Conservation (phyloP, 1,140 invertebrate genomes). For the Forficula auricularia region DNA sequence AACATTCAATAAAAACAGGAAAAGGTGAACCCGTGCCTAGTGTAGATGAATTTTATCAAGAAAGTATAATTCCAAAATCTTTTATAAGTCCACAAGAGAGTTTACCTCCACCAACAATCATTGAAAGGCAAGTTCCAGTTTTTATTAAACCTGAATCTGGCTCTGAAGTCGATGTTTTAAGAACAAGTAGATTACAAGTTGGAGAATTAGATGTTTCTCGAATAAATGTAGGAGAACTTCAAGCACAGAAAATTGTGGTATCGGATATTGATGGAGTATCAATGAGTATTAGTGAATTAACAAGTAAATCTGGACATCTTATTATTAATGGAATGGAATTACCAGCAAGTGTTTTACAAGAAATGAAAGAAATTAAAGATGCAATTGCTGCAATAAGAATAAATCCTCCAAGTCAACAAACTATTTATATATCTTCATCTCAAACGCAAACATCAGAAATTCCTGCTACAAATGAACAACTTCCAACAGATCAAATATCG, state of each 20-base stretch:
- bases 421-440: neutral
- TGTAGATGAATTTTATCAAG: too few species aligned
- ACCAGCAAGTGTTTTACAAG: constrained; percentile 39
- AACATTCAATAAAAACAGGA: too few species aligned
- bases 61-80: too few species aligned
- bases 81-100: too few species aligned
- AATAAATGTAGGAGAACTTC: constrained; percentile 52
- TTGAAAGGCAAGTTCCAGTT: constrained; percentile 19
- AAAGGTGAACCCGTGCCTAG: too few species aligned
- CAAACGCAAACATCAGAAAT: neutral
- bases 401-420: neutral
- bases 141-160: constrained; percentile 11
- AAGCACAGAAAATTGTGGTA: constrained; percentile 56
- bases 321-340: constrained; percentile 43
- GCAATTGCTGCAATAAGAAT: neutral
- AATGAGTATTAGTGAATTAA: constrained; percentile 46
- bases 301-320: constrained; percentile 40
- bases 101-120: constrained; percentile 5
- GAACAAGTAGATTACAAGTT: constrained; percentile 39
- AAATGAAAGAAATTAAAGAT: constrained; percentile 23
- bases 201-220: constrained; percentile 57
- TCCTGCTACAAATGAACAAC: neutral
- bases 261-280: constrained; percentile 58
- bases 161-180: constrained; percentile 23
- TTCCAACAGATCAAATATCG: too few species aligned